These are phyloP conservation scores for Gymnothorax javanicus DNA, from an alignment of 2,797 vertebrate genomes.

Conservation along the genomic window DNA sequence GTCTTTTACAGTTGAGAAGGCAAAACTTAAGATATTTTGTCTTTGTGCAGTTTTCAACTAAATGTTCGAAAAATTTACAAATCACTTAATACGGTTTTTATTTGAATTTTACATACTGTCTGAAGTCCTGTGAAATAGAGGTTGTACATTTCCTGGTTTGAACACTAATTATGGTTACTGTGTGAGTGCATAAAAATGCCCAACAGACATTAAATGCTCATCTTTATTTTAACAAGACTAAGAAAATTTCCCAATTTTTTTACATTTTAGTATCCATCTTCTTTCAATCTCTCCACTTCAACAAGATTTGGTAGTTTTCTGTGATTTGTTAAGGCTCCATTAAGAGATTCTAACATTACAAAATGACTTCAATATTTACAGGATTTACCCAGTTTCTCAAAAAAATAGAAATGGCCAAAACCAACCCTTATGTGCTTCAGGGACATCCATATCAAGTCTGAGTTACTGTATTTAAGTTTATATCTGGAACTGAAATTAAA, in stretches of 20 bases:
- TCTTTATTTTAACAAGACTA: constrained; percentile 84
- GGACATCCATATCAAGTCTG: constrained; percentile 33
- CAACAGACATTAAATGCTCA: constrained; percentile 73
- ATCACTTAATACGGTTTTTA: too few relatives aligned
- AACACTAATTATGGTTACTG: too few relatives aligned
- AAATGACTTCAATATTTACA: constrained; percentile 78
- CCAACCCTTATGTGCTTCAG: constrained; percentile 60
- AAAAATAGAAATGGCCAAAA: constrained; percentile 56
- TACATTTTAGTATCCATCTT: constrained; percentile 80
- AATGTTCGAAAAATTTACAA: too few relatives aligned
- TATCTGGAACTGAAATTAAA: constrained; percentile 33
- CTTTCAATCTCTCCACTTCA: constrained; percentile 67
- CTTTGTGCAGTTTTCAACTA: too few relatives aligned
- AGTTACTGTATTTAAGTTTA: constrained; percentile 50
- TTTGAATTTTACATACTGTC: too few relatives aligned
- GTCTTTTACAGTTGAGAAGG: too few relatives aligned
- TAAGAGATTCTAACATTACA: constrained; percentile 71
- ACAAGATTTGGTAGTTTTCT: constrained; percentile 74
- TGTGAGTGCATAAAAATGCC: constrained; percentile 1
- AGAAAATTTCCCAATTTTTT: constrained; percentile 74
- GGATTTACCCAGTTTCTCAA: constrained; percentile 54
- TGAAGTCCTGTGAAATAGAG: too few relatives aligned
- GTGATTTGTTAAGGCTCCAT: constrained; percentile 74
- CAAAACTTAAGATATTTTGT: too few relatives aligned
- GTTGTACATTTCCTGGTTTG: too few relatives aligned